These are phyloP conservation scores for Leptogaster cylindrica DNA, from an alignment of 2,888 invertebrate species.

Conservation along the genomic window DNA sequence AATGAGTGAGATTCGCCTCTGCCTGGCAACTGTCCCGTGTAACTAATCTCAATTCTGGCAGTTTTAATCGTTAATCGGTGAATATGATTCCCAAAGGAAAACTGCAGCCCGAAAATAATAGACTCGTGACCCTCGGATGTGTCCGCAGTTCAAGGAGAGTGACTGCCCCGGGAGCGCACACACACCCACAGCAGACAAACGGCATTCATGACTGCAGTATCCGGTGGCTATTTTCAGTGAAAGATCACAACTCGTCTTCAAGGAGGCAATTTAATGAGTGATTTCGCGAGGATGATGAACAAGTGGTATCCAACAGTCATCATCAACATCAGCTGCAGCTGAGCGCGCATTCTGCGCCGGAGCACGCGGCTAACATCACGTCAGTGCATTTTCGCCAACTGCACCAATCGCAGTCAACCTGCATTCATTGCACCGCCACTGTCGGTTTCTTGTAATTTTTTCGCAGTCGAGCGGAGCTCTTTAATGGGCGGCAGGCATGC, in stretches of 20 bases:
- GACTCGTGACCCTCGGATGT: not conserved
- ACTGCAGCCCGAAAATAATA: not conserved
- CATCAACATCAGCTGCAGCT: constrained; percentile 17
- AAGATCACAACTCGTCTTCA: constrained; percentile 16
- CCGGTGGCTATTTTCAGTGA: constrained; percentile 8
- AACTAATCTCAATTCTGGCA: not conserved
- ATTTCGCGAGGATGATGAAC: constrained; percentile 21
- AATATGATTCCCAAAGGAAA: not conserved
- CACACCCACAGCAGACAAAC: not conserved
- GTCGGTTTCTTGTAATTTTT: constrained; percentile 7
- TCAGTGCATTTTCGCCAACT: constrained; percentile 9
- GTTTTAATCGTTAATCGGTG: not conserved
- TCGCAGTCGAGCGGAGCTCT: not conserved
- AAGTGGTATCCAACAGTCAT: constrained; percentile 18
- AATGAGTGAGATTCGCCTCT: no score
- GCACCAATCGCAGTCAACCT: not conserved
- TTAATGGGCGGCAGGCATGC: constrained; percentile 24
- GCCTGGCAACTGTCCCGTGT: not conserved
- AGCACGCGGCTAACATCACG: not conserved
- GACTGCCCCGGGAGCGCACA: not conserved
- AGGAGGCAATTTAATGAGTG: constrained; percentile 36
- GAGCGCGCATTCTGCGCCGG: not conserved
- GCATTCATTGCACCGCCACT: not conserved
- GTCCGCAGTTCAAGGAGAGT: not conserved
- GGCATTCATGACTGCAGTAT: not conserved